These are phyloP conservation scores for Apostichopus parvimensis DNA, from an alignment of 35 echinoderm and acorn worm species.

Conservation along the genomic window DNA sequence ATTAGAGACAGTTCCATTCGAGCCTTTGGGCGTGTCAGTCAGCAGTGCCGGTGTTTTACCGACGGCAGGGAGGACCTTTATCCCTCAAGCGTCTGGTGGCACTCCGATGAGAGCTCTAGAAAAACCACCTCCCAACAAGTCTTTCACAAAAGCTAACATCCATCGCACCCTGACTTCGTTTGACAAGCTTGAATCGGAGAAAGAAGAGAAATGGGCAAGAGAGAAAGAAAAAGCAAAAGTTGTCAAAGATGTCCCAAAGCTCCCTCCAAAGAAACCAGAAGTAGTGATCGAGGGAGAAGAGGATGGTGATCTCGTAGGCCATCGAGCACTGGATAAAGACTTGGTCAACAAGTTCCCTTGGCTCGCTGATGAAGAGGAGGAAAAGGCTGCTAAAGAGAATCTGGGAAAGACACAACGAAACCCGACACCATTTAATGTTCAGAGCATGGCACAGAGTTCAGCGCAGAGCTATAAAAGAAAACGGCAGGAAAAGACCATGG, in stretches of 20 bases:
- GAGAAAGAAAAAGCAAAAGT: not conserved
- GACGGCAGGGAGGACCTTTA: not conserved
- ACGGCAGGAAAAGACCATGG: not conserved
- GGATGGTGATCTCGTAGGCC: slow-evolving; percentile 31
- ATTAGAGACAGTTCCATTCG: not conserved
- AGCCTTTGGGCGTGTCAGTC: not conserved
- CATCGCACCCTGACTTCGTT: slow-evolving; percentile 62
- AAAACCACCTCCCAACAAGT: slow-evolving; percentile 44
- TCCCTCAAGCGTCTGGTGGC: not conserved
- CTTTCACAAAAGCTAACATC: slow-evolving; percentile 62
- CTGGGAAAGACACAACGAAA: not conserved
- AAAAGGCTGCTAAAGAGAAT: not conserved
- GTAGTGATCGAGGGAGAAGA: not conserved
- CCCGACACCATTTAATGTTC: slow-evolving; percentile 54
- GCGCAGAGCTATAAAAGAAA: slow-evolving; percentile 34
- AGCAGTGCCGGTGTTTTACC: not conserved
- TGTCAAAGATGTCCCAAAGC: not conserved
- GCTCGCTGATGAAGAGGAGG: slow-evolving; percentile 48
- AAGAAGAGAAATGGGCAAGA: slow-evolving; percentile 10
- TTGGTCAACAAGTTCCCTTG: slow-evolving; percentile 65
- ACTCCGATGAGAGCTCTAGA: slow-evolving; percentile 40
- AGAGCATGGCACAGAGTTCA: slow-evolving; percentile 61
- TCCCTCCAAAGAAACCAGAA: not conserved
- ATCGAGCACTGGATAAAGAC: slow-evolving; percentile 55
- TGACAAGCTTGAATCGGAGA: slow-evolving; percentile 2